Conservation (phyloP, 2,113 vertebrate genomes). For the Taxidea taxus region DNA sequence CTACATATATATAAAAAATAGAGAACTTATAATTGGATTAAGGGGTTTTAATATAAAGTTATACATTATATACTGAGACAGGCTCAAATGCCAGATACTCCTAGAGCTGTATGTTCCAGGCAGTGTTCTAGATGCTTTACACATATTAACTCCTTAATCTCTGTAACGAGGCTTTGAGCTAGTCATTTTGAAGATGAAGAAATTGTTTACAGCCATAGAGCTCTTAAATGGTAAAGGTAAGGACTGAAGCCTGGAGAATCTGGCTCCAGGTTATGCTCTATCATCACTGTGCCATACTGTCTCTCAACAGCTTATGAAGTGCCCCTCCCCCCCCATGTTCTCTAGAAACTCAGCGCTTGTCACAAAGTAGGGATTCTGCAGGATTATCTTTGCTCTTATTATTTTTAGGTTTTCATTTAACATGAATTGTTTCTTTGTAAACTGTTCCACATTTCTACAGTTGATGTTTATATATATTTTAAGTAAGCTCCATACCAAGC, state of each 20-base stretch:
- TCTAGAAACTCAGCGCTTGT: neutral
- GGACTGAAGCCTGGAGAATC: neutral
- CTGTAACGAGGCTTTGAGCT: neutral
- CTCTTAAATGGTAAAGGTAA: neutral
- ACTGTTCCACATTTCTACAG: neutral
- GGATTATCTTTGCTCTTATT: neutral
- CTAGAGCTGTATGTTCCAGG: neutral
- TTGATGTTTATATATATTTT: neutral
- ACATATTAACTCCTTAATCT: neutral
- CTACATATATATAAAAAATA: neutral
- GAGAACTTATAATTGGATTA: neutral
- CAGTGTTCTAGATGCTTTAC: neutral
- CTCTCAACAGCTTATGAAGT: neutral
- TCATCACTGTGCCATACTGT: too few relatives aligned
- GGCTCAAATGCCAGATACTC: neutral
- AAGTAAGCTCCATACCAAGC: neutral
- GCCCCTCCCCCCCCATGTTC: too few relatives aligned
- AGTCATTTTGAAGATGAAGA: neutral
- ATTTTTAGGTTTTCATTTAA: neutral
- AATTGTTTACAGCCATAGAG: neutral
- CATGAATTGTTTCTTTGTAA: neutral
- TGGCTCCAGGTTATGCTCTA: neutral
- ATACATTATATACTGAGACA: neutral
- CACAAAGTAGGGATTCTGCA: neutral
- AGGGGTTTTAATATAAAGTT: neutral